These are phyloP conservation scores for Apostichopus japonicus DNA, from an alignment of 35 echinoderm and acorn worm genomes.

Conservation along the genomic window DNA sequence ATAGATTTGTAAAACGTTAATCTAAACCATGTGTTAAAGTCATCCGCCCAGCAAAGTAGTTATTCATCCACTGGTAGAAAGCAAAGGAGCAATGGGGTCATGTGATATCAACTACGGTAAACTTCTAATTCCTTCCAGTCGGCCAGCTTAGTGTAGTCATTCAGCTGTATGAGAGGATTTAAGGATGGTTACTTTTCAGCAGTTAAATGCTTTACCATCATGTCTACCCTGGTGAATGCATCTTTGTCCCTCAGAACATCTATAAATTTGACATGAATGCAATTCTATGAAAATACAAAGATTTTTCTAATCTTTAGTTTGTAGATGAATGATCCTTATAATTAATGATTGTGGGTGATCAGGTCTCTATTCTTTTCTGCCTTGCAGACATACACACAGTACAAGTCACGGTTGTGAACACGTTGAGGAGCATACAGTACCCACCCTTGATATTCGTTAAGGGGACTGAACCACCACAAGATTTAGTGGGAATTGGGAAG, in stretches of 20 bases:
- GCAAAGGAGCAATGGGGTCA: neutral
- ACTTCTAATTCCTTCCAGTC: constrained; percentile 3
- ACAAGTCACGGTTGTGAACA: too few relatives aligned
- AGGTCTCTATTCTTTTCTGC: too few relatives aligned
- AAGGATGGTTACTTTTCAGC: neutral
- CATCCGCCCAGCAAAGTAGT: neutral
- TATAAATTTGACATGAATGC: too few relatives aligned
- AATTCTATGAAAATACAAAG: too few relatives aligned
- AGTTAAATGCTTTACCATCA: neutral
- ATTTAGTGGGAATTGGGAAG: too few relatives aligned
- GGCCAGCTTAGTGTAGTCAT: neutral
- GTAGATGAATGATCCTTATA: too few relatives aligned
- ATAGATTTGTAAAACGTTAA: neutral
- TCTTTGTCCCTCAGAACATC: neutral
- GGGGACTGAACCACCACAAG: too few relatives aligned
- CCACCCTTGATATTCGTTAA: too few relatives aligned
- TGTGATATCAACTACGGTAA: neutral
- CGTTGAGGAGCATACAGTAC: too few relatives aligned
- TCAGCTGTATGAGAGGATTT: constrained; percentile 11
- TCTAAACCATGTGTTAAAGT: constrained; percentile 42
- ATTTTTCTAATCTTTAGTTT: too few relatives aligned
- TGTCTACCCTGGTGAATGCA: neutral
- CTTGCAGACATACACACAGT: too few relatives aligned
- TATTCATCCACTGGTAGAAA: neutral
- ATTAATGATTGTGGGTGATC: too few relatives aligned